These are phyloP conservation scores for Thera britannica DNA, from an alignment of 2,888 invertebrate genomes.

Conservation along the genomic window DNA sequence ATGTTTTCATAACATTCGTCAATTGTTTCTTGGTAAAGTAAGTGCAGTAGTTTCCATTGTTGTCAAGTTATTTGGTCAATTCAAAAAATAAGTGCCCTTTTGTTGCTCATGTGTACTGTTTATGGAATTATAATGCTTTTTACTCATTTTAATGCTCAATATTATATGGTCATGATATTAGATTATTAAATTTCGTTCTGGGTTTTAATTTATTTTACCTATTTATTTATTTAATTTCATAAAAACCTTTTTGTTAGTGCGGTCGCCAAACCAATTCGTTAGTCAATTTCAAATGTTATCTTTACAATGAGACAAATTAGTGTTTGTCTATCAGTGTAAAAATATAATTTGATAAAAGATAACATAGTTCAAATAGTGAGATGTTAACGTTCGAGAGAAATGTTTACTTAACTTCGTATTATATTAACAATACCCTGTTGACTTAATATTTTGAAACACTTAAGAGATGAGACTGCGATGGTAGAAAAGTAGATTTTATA, in stretches of 20 bases:
- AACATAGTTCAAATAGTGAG: slow-evolving; percentile 20
- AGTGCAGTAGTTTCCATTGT: slow-evolving; percentile 55
- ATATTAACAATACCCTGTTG: slow-evolving; percentile 23
- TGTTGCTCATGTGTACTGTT: slow-evolving; percentile 71
- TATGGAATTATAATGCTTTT: slow-evolving; percentile 62
- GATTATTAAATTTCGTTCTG: slow-evolving; percentile 66
- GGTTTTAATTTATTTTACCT: slow-evolving; percentile 68
- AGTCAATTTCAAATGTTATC: slow-evolving; percentile 10
- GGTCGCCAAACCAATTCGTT: slow-evolving; percentile 19
- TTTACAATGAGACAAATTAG: not conserved
- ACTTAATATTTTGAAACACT: slow-evolving; percentile 27
- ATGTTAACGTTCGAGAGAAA: slow-evolving; percentile 16
- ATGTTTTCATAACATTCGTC: slow-evolving; percentile 67
- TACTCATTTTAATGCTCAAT: slow-evolving; percentile 84
- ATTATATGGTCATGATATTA: slow-evolving; percentile 79
- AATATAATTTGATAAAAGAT: slow-evolving; percentile 19
- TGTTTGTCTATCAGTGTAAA: slow-evolving; percentile 12
- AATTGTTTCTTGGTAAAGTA: slow-evolving; percentile 70
- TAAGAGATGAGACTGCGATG: slow-evolving; percentile 32
- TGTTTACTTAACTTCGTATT: slow-evolving; percentile 25
- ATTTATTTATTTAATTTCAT: slow-evolving; percentile 61
- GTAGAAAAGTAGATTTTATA: slow-evolving; percentile 34
- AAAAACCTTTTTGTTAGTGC: slow-evolving; percentile 39
- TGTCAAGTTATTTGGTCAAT: slow-evolving; percentile 79
- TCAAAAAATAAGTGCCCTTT: slow-evolving; percentile 72